Base-by-base conservation (phyloP, 2,888 invertebrate genomes). In the Euplagia quadripunctaria region DNA sequence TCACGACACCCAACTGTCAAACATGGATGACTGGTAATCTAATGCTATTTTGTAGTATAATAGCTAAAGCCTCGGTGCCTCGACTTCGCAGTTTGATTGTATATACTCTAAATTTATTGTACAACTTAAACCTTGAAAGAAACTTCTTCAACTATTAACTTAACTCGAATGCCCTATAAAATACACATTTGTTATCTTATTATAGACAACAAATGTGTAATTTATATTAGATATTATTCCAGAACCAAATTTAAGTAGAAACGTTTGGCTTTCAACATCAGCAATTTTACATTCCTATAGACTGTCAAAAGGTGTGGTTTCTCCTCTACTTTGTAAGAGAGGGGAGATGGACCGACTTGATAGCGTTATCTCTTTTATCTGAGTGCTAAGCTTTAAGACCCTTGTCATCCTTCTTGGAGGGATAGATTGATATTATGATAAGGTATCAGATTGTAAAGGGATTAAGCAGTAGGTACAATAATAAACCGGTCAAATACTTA, bases 291-390 rank as follows among this genome's bases (percentile, higher is more conserved):
- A 51, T 16, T 65, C n/a, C 31, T 6, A 4, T 61, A 41, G 41
- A 43, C 49, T 49, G 12, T 63, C 17, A 63, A 61, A 69, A 63
- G 16, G 11, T 51, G 31, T 51, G 66, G 20, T 61, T 66, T 11
- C 71, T 63, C 17, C 46, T n/a, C 51, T 12, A 31, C 64, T 70
- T 64, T 17, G n/a, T 43, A 17, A 66, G 65, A 46, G 20, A 58
- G 55, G 58, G 46, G 55, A 65, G 71, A 66, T 71, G 49, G 41
- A 46, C 17, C 14, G 31, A 49, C 20, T 66, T 58, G 71, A 71
- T 71, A 66, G 49, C 9, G 58, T 49, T 71, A 66, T 71, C 71
- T 71, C n/a, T 58, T 58, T 71, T 49, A 71, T 71, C 71, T 71
- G 17, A 66, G 43, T 46, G 46, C 42, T 49, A 41, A 71, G 17